These are phyloP conservation scores for Calliphora vomitoria DNA, from an alignment of 2,888 invertebrate species.

Conservation along the genomic window DNA sequence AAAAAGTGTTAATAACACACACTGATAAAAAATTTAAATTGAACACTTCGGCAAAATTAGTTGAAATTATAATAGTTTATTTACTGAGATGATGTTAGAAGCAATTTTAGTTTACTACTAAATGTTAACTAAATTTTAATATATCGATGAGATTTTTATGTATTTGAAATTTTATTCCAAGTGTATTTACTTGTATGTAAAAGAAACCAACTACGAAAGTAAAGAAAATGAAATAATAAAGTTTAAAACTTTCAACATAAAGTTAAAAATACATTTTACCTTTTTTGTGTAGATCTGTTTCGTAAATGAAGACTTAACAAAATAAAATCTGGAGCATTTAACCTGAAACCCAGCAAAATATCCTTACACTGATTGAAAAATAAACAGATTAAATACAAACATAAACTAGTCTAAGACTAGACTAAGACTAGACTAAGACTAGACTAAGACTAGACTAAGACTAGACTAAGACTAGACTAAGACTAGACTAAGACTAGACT, in stretches of 20 bases:
- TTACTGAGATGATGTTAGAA: no score
- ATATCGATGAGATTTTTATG: background rate
- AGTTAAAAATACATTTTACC: background rate
- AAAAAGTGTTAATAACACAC: constrained; percentile 16
- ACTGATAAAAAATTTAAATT: constrained; percentile 4
- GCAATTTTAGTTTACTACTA: no score
- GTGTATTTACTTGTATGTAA: background rate
- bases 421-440: no score
- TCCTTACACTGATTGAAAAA: background rate
- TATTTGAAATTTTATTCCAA: background rate
- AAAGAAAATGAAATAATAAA: background rate
- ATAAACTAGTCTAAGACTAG: no score
- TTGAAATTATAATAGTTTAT: no score
- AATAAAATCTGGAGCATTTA: background rate
- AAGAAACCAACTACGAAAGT: background rate
- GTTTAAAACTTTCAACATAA: constrained; percentile 13
- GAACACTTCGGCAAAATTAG: no score
- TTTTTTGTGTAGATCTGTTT: background rate
- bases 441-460: no score
- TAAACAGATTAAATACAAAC: no score
- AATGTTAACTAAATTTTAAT: no score
- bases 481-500: no score
- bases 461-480: no score
- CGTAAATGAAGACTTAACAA: background rate
- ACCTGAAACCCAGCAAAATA: background rate